These are phyloP conservation scores for Troilus luridus DNA, from an alignment of 2,888 invertebrate species.

Conservation along the genomic window DNA sequence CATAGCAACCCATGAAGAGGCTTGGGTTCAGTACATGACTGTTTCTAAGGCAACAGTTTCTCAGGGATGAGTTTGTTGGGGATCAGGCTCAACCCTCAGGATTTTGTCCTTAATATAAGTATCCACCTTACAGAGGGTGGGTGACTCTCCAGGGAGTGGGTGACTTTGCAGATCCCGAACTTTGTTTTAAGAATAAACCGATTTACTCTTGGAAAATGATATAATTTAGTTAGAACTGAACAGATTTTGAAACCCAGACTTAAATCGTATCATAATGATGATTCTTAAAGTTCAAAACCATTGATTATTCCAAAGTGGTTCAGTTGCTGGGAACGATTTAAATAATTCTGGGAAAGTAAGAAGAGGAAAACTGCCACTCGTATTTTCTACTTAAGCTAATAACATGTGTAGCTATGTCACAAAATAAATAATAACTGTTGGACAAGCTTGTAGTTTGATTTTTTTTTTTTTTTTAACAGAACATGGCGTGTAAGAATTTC, in stretches of 20 bases:
- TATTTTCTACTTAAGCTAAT: background rate
- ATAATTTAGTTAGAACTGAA: background rate
- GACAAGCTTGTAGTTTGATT: background rate
- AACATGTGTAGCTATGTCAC: background rate
- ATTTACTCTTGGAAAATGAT: background rate
- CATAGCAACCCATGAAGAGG: too few relatives aligned
- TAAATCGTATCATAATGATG: background rate
- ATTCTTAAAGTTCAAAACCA: background rate
- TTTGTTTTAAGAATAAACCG: too few relatives aligned
- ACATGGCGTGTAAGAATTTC: background rate
- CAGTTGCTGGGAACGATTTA: background rate
- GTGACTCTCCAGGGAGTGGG: too few relatives aligned
- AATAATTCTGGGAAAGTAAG: background rate
- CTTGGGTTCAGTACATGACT: too few relatives aligned
- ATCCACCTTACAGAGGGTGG: too few relatives aligned
- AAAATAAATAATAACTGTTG: background rate
- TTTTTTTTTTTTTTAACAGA: background rate
- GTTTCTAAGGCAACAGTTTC: too few relatives aligned
- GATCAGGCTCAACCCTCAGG: too few relatives aligned
- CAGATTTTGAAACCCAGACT: background rate
- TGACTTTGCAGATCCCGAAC: too few relatives aligned
- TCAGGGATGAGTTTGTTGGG: too few relatives aligned
- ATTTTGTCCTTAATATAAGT: too few relatives aligned
- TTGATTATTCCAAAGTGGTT: background rate
- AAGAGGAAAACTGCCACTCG: background rate